Evolutionary conservation across 1,140 invertebrate species (phyloP).

Genomic region (Halyomorpha halys): DNA sequence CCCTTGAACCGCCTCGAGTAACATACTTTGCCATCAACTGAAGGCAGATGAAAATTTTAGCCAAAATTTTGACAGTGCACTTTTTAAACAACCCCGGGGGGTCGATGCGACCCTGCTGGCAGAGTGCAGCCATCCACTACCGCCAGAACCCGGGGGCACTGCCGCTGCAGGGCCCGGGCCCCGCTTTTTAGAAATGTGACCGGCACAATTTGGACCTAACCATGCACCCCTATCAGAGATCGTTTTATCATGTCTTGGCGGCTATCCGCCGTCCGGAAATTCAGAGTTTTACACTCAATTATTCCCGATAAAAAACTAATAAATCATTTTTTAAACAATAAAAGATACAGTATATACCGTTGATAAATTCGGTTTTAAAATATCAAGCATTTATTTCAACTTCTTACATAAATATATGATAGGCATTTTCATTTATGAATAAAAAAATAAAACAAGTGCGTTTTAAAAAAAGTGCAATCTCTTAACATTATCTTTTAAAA

Average conservation of each 20-base stretch:
- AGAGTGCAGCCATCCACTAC: constrained; percentile 42
- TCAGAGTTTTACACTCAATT: not conserved
- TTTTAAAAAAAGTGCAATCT: constrained; percentile 16
- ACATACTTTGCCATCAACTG: not conserved
- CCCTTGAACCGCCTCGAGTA: not conserved
- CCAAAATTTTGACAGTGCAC: constrained; percentile 17
- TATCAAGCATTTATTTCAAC: constrained; percentile 17
- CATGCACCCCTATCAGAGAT: constrained; percentile 29
- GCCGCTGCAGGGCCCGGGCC: not conserved
- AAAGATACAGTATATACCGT: constrained; percentile 25
- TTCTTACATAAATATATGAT: constrained; percentile 19
- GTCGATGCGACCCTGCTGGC: constrained; percentile 31
- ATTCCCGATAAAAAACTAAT: constrained; percentile 3
- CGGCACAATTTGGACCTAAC: constrained; percentile 16
- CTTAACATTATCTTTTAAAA: constrained; percentile 12
- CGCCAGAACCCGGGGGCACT: constrained; percentile 34
- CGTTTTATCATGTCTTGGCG: constrained; percentile 21
- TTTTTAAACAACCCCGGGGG: constrained; percentile 28
- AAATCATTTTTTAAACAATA: constrained; percentile 4
- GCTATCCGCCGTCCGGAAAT: constrained; percentile 2
- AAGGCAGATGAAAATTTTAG: not conserved
- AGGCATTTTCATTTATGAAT: constrained; percentile 9
- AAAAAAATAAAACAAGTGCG: constrained; percentile 22
- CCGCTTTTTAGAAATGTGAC: not conserved
- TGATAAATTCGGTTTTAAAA: constrained; percentile 12